Evolutionary conservation across 2,888 invertebrate species (phyloP).

Genomic region (Eupithecia subumbrata): DNA sequence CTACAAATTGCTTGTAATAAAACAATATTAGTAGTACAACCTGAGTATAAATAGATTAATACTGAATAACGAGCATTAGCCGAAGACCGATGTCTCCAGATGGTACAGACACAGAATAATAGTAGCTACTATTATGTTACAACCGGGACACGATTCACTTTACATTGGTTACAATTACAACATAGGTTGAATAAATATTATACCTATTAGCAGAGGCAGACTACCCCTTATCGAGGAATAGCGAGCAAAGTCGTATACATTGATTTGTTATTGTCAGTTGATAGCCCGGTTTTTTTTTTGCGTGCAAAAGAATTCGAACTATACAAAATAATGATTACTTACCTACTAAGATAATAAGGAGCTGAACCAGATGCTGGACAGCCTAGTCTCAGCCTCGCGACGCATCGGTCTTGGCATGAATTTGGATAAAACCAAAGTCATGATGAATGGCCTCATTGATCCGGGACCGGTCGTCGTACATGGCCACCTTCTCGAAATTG

Average conservation of each 20-base stretch:
- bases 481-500: too few relatives aligned
- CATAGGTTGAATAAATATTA: too few relatives aligned
- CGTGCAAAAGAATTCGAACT: neutral
- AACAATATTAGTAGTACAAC: slow-evolving; percentile 30
- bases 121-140: neutral
- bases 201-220: too few relatives aligned
- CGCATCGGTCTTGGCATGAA: too few relatives aligned
- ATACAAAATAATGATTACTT: neutral
- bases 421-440: too few relatives aligned
- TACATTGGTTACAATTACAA: neutral
- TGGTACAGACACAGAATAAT: slow-evolving; percentile 64
- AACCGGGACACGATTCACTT: neutral
- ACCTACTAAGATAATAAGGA: neutral
- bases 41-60: slow-evolving; percentile 51
- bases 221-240: too few relatives aligned
- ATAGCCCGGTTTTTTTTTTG: neutral
- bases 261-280: neutral
- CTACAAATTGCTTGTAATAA: slow-evolving; percentile 32
- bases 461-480: too few relatives aligned
- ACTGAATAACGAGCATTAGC: slow-evolving; percentile 66
- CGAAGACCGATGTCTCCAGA: slow-evolving; percentile 64
- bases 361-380: too few relatives aligned
- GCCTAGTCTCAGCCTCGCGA: too few relatives aligned
- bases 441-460: too few relatives aligned
- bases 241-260: too few relatives aligned